phyloP scores from a whole-genome alignment of 2,888 invertebrate species.

The Apoderus coryli region DNA sequence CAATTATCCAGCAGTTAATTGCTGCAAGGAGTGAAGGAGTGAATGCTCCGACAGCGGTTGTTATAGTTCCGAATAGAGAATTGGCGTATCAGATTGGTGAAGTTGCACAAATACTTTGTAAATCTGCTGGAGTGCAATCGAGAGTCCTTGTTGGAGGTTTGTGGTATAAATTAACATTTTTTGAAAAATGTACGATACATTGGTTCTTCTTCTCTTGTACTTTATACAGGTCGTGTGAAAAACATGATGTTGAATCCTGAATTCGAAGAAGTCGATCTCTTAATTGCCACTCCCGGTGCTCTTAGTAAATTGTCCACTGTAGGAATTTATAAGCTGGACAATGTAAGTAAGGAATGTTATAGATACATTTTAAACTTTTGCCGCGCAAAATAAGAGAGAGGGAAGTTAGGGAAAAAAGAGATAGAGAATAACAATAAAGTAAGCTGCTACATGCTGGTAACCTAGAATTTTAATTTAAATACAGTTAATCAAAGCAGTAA shows the following conservation, averaged over 20 bases:
- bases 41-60: constrained; percentile 62
- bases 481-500: too few species aligned
- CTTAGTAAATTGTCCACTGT: constrained; percentile 61
- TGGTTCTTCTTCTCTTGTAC: too few species aligned
- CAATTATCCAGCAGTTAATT: constrained; percentile 52
- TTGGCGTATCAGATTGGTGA: constrained; percentile 54
- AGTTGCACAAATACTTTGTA: constrained; percentile 42
- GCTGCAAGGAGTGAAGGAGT: constrained; percentile 31
- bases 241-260: constrained; percentile 49
- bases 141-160: constrained; percentile 46
- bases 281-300: too few species aligned
- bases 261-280: too few species aligned
- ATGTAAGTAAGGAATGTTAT: constrained; percentile 29
- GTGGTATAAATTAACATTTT: too few species aligned
- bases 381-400: too few species aligned
- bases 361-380: too few species aligned
- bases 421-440: too few species aligned
- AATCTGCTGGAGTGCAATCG: constrained; percentile 43
- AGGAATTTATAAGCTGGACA: constrained; percentile 51
- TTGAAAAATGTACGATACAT: too few species aligned
- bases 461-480: too few species aligned
- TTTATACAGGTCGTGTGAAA: constrained; percentile 51
- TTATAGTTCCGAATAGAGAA: constrained; percentile 77
- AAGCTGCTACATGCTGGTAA: too few species aligned
- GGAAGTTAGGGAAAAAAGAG: too few species aligned